phyloP scores from a whole-genome alignment of 2,113 vertebrate genomes.

The Terrapene triunguis region DNA sequence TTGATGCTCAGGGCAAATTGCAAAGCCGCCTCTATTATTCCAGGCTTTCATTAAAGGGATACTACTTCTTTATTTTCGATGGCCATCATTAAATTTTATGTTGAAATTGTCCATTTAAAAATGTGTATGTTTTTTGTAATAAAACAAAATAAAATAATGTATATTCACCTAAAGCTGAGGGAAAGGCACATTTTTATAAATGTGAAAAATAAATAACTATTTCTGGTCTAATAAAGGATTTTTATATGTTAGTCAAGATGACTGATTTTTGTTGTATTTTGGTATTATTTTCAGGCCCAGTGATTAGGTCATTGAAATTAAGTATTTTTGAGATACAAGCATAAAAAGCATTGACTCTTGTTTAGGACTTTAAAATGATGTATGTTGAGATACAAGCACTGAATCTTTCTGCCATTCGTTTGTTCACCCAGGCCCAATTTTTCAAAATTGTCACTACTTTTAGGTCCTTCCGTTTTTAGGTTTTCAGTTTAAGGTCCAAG shows the following conservation, averaged over 20 bases:
- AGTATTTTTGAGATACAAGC: constrained; percentile 26
- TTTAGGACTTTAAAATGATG: constrained; percentile 28
- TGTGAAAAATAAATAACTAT: not conserved
- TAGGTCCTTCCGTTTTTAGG: not conserved
- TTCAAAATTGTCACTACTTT: not conserved
- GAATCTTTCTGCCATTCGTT: not conserved
- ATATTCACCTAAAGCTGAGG: not conserved
- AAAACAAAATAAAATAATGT: not conserved
- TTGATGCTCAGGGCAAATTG: not conserved
- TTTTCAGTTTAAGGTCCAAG: not conserved
- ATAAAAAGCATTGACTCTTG: not conserved
- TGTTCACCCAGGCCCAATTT: constrained; percentile 18
- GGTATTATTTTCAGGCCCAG: not conserved
- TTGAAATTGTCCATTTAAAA: not conserved
- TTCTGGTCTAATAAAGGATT: not conserved
- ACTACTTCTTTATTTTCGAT: not conserved
- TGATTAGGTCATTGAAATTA: constrained; percentile 14
- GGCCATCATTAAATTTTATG: not conserved
- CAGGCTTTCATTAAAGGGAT: not conserved
- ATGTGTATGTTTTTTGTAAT: not conserved
- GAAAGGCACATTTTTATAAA: not conserved
- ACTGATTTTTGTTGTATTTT: not conserved
- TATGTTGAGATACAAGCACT: not conserved
- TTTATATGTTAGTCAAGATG: not conserved
- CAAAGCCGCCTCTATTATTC: not conserved